Percentiles rank a stretch among this genome's conserved stretches.
phyloP scores from a whole-genome alignment of 2,797 vertebrate species.

The Pteronotus mesoamericanus region DNA sequence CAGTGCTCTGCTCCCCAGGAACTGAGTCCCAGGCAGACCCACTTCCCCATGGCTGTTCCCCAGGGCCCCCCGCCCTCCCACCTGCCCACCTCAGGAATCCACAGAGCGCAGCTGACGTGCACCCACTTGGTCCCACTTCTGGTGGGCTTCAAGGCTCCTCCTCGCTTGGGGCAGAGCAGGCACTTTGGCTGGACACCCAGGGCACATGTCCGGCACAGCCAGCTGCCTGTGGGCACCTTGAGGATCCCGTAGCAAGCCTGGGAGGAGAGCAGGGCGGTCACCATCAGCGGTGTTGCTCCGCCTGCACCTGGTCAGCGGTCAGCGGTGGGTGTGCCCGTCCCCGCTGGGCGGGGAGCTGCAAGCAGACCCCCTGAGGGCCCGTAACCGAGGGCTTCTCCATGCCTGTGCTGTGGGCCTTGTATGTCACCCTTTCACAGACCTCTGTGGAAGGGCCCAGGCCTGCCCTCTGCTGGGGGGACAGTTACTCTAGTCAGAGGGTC shows the following conservation, averaged over 20 bases:
- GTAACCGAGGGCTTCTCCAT: neutral
- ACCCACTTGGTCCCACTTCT: conserved; percentile 98
- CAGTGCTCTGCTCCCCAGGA: neutral
- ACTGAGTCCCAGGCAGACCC: neutral
- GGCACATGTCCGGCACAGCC: conserved; percentile 95
- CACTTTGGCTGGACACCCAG: conserved; percentile 96
- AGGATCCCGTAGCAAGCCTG: conserved; percentile 98
- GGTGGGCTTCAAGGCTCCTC: conserved; percentile 96
- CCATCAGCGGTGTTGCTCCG: neutral
- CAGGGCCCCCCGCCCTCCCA: fast-evolving
- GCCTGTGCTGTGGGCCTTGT: neutral
- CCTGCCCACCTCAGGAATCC: conserved; percentile 94
- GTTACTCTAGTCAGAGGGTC: neutral
- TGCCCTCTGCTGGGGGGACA: conserved; percentile 19
- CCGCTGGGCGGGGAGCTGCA: neutral
- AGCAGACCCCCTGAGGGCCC: neutral
- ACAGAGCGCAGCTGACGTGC: conserved; percentile 99
- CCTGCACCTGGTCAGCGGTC: neutral
- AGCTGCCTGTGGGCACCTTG: conserved; percentile 96
- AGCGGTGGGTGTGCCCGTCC: neutral
- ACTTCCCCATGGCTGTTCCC: neutral
- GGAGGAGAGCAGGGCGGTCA: neutral
- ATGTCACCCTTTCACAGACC: neutral
- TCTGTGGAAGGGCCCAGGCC: neutral
- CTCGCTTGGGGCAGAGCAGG: conserved; percentile 95